These are phyloP conservation scores for Nomada lathburiana DNA, from an alignment of 2,888 invertebrate genomes.

Conservation along the genomic window DNA sequence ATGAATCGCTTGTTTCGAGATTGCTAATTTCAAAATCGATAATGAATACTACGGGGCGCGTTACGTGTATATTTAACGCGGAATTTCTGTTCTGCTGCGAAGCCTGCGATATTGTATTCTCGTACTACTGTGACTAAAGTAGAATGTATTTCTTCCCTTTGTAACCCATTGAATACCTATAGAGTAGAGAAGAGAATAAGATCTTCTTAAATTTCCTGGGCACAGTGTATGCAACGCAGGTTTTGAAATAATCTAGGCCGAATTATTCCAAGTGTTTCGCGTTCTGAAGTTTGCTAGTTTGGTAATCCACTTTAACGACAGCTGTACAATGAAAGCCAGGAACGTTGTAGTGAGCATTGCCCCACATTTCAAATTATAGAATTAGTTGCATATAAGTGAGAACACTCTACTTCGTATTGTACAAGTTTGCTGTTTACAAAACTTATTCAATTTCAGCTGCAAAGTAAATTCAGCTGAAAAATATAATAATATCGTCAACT, in stretches of 20 bases:
- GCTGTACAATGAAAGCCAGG: too few species aligned
- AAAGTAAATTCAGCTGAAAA: slow-evolving; percentile 16
- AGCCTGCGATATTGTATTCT: not conserved
- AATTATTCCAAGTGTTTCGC: not conserved
- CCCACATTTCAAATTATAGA: too few species aligned
- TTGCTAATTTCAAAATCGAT: slow-evolving; percentile 15
- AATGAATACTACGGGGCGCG: not conserved
- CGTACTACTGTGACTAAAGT: not conserved
- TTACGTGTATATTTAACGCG: not conserved
- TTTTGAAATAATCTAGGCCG: not conserved
- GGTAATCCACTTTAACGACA: not conserved
- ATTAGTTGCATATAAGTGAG: too few species aligned
- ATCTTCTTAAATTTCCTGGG: not conserved
- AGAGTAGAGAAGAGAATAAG: not conserved
- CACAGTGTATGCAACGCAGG: not conserved
- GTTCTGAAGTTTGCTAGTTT: not conserved
- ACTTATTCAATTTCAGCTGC: not conserved
- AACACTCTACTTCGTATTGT: too few species aligned
- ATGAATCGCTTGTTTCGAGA: not conserved
- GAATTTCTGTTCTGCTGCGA: not conserved
- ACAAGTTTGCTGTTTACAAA: too few species aligned
- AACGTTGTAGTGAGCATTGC: too few species aligned
- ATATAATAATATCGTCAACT: not conserved
- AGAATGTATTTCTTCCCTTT: not conserved
- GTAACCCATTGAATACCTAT: not conserved